A percentile compares a stretch with the other conserved stretches of the same genome.
phyloP scores from a whole-genome alignment of 2,888 invertebrate genomes.

The Agrypnus murinus region DNA sequence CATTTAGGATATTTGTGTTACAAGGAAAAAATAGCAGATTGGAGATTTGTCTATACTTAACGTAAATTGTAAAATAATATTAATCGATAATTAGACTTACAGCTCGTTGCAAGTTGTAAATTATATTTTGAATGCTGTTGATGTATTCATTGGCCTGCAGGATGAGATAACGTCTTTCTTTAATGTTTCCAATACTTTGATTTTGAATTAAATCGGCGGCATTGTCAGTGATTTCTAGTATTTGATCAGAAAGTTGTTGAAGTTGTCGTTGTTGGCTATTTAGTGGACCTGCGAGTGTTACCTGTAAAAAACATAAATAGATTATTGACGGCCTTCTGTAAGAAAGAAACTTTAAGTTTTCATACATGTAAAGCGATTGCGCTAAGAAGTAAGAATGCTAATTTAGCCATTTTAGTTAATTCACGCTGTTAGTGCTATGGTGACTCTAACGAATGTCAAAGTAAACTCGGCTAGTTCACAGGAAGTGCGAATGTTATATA shows the following conservation, averaged over 20 bases:
- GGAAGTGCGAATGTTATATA: neutral
- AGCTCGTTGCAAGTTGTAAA: slow-evolving; percentile 2
- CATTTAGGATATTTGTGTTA: no score
- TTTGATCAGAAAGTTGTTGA: slow-evolving; percentile 3
- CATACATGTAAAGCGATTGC: slow-evolving; percentile 5
- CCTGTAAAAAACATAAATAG: neutral
- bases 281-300: neutral
- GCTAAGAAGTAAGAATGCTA: slow-evolving; percentile 3
- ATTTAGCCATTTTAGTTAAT: slow-evolving; percentile 5
- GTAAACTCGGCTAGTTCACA: neutral
- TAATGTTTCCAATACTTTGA: neutral
- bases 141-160: slow-evolving; percentile 4
- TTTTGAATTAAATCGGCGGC: neutral
- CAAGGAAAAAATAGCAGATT: no score
- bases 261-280: neutral
- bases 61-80: neutral
- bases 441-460: neutral
- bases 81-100: slow-evolving; percentile 2
- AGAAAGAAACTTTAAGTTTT: neutral
- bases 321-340: neutral
- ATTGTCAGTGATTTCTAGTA: neutral
- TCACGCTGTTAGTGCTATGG: neutral
- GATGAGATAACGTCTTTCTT: neutral
- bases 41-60: no score
- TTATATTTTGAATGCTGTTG: neutral